Evolutionary conservation across 2,113 vertebrate genomes (phyloP).

Genomic region (Eudyptes chrysolophus): DNA sequence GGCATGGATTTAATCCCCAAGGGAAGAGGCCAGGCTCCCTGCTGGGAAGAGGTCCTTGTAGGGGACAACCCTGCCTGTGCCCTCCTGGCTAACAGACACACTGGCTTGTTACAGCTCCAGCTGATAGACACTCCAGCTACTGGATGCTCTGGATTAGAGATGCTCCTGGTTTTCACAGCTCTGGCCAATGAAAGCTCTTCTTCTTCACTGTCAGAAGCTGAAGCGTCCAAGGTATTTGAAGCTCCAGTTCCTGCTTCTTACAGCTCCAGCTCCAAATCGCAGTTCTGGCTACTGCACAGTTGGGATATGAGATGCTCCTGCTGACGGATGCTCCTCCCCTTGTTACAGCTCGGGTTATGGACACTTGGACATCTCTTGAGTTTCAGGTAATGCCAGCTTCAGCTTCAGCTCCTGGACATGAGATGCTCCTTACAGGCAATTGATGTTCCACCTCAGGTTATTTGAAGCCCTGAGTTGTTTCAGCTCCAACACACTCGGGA

Average conservation of each 20-base stretch:
- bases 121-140: neutral
- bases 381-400: neutral
- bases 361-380: neutral
- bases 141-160: neutral
- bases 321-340: neutral
- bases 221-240: neutral
- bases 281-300: neutral
- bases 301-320: neutral
- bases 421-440: neutral
- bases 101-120: neutral
- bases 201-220: no score
- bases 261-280: neutral
- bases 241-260: no score
- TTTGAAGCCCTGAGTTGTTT: no score
- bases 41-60: neutral
- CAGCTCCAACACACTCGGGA: neutral
- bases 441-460: no score
- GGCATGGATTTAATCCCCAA: no score
- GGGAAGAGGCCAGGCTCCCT: no score
- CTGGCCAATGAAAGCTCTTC: no score
- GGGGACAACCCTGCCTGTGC: no score
- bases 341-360: no score
- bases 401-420: neutral
- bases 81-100: no score
- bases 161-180: neutral